Evolutionary conservation across 2,888 invertebrate genomes (phyloP).

Genomic region (Amphipoea oculea): DNA sequence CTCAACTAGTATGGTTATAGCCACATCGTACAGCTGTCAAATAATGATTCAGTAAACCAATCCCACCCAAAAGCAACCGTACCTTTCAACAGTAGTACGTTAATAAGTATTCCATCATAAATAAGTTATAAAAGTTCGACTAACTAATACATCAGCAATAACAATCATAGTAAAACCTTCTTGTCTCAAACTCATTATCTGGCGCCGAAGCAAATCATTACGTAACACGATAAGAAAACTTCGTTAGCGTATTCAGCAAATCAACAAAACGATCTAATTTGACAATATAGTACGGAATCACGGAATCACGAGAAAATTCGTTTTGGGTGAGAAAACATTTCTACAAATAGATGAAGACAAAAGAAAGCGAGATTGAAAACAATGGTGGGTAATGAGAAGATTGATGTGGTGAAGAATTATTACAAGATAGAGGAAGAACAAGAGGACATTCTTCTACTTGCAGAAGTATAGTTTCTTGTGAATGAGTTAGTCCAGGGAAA

Average conservation of each 20-base stretch:
- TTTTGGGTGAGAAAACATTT: constrained; percentile 30
- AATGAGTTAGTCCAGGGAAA: not conserved
- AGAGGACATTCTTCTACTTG: not conserved
- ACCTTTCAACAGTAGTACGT: not conserved
- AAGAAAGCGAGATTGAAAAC: not conserved
- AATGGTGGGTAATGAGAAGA: not conserved
- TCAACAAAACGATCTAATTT: constrained; percentile 48
- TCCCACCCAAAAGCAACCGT: not conserved
- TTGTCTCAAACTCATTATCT: constrained; percentile 31
- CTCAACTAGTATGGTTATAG: not conserved
- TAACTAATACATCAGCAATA: constrained; percentile 22
- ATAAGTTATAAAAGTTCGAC: constrained; percentile 1
- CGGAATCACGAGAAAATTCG: constrained; percentile 30
- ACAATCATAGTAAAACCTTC: constrained; percentile 34
- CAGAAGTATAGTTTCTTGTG: not conserved
- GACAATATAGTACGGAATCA: constrained; percentile 39
- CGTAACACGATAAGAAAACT: constrained; percentile 50
- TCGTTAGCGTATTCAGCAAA: constrained; percentile 49
- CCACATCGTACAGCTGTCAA: not conserved
- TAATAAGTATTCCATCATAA: not conserved
- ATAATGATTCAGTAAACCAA: not conserved
- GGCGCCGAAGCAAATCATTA: constrained; percentile 37
- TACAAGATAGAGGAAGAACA: not conserved
- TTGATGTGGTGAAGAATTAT: not conserved
- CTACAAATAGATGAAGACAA: constrained; percentile 5